A percentile compares a stretch with the other conserved stretches of the same genome.
phyloP scores from a whole-genome alignment of 2,888 invertebrate genomes.

The Muschampia plurimacula region DNA sequence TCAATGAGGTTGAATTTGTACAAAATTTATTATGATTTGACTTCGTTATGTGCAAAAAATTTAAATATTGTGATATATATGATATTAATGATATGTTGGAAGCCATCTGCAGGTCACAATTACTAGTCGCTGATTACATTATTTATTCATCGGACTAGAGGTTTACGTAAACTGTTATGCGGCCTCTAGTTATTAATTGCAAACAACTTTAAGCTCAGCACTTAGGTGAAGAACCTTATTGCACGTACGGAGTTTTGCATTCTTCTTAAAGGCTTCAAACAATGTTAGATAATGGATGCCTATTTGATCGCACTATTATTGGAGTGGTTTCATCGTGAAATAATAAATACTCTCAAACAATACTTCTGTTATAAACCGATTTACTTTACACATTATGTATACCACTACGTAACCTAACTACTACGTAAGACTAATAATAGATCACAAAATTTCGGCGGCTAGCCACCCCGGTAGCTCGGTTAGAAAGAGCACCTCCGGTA shows the following conservation, averaged over 20 bases:
- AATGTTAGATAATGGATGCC: too few relatives aligned
- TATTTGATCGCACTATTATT: too few relatives aligned
- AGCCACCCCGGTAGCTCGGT: too few relatives aligned
- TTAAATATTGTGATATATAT: slow-evolving; percentile 3
- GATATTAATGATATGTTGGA: background rate
- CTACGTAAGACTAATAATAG: too few relatives aligned
- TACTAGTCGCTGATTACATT: slow-evolving; percentile 74
- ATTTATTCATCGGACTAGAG: slow-evolving; percentile 76
- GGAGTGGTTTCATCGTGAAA: too few relatives aligned
- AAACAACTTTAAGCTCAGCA: background rate
- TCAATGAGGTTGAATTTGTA: background rate
- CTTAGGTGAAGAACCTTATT: too few relatives aligned
- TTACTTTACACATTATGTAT: too few relatives aligned
- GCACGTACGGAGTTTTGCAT: background rate
- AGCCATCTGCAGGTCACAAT: slow-evolving; percentile 43
- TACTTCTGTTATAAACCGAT: too few relatives aligned
- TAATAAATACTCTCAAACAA: too few relatives aligned
- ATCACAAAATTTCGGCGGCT: too few relatives aligned
- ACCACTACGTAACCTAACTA: too few relatives aligned
- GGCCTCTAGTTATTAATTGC: slow-evolving; percentile 56
- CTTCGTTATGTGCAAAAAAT: background rate
- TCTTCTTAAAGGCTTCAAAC: background rate
- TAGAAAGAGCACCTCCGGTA: too few relatives aligned
- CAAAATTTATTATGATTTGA: background rate
- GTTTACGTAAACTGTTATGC: slow-evolving; percentile 75